Percentiles rank a stretch among this genome's conserved stretches.
Conservation (phyloP, 2,888 invertebrate genomes). For the Morpho achilles region DNA sequence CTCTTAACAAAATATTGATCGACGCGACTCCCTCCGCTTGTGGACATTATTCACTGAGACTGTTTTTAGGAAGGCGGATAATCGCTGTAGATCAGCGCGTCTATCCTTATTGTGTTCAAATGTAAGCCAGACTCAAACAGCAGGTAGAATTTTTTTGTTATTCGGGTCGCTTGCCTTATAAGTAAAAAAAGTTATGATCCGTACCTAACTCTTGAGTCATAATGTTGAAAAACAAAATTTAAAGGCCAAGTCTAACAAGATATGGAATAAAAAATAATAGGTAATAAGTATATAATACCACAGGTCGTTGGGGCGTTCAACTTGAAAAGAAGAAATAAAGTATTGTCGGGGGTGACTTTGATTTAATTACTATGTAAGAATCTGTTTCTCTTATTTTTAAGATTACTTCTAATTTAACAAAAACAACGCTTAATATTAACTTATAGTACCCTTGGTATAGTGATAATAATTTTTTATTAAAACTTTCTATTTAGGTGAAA, state of each 20-base stretch:
- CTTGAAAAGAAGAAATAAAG: background rate
- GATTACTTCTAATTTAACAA: too few relatives aligned
- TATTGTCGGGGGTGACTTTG: background rate
- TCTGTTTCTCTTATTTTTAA: background rate
- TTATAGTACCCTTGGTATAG: too few relatives aligned
- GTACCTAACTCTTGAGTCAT: slow-evolving; percentile 24
- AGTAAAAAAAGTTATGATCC: slow-evolving; percentile 34
- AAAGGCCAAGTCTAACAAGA: background rate
- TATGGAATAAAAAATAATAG: background rate
- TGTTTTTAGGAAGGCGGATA: slow-evolving; percentile 48
- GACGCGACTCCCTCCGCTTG: slow-evolving; percentile 50
- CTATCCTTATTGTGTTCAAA: slow-evolving; percentile 57
- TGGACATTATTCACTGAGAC: slow-evolving; percentile 58
- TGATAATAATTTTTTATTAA: too few relatives aligned
- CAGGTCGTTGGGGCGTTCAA: slow-evolving; percentile 9
- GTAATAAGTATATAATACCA: background rate
- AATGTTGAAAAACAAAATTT: slow-evolving; percentile 1
- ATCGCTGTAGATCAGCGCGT: slow-evolving; percentile 57
- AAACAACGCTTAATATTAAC: too few relatives aligned
- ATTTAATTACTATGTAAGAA: background rate
- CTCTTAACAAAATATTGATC: slow-evolving; percentile 72
- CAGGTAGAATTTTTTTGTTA: slow-evolving; percentile 72
- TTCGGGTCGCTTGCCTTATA: slow-evolving; percentile 53
- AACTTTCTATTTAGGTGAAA: too few relatives aligned
- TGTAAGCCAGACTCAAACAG: slow-evolving; percentile 50